A percentile compares a stretch with the other conserved stretches of the same genome.
phyloP scores from a whole-genome alignment of 2,888 invertebrate genomes.

The Andrena fulva region DNA sequence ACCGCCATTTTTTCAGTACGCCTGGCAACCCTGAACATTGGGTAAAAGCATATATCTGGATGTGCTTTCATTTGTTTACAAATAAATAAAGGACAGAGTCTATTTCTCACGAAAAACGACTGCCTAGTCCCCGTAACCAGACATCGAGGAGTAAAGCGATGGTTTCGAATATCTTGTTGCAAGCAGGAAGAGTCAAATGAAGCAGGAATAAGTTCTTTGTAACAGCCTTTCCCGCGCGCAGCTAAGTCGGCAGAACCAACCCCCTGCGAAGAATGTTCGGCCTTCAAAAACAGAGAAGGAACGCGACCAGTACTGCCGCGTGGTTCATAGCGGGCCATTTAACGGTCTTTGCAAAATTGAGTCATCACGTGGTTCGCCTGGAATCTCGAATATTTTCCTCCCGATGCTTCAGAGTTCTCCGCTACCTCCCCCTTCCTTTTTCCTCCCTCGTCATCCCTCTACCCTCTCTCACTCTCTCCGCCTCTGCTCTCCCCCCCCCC shows the following conservation, averaged over 20 bases:
- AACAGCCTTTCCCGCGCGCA: constrained; percentile 42
- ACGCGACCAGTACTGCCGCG: constrained; percentile 72
- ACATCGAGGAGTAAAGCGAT: background rate
- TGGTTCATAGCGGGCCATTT: constrained; percentile 83
- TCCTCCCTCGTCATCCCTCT: constrained; percentile 36
- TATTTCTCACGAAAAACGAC: too few relatives aligned
- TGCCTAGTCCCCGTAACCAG: too few relatives aligned
- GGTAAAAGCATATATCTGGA: too few relatives aligned
- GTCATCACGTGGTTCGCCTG: constrained; percentile 84
- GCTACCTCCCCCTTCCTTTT: constrained; percentile 24
- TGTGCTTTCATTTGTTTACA: too few relatives aligned
- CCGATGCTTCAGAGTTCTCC: constrained; percentile 83
- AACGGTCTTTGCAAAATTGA: constrained; percentile 84
- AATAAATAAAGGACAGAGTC: too few relatives aligned
- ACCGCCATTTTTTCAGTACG: too few relatives aligned
- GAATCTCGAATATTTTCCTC: constrained; percentile 86
- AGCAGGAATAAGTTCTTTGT: constrained; percentile 55
- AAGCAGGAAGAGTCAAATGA: constrained; percentile 41
- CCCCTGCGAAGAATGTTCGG: constrained; percentile 81
- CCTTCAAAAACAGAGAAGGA: constrained; percentile 83
- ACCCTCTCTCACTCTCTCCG: constrained; percentile 19
- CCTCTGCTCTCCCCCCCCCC: constrained; percentile 19
- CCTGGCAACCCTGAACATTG: too few relatives aligned
- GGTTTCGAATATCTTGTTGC: background rate
- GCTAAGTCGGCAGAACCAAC: constrained; percentile 58